Conservation (phyloP, 1,140 invertebrate species). For the Laodelphax striatellus region DNA sequence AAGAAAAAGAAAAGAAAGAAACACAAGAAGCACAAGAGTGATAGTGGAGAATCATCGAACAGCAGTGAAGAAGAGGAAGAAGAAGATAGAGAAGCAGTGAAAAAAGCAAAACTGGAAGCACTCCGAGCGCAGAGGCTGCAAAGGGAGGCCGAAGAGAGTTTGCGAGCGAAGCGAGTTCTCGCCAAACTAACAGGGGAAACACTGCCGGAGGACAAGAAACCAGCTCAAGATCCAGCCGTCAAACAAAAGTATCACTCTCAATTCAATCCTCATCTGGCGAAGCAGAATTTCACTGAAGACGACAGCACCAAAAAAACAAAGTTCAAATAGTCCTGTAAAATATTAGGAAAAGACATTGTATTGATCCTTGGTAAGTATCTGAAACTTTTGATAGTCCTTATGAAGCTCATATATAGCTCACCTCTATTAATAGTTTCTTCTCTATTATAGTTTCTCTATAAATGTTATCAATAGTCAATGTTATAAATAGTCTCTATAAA, state of each 20-base stretch:
- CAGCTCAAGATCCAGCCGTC: slow-evolving; percentile 28
- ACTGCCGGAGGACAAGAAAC: slow-evolving; percentile 20
- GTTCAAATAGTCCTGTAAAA: no score
- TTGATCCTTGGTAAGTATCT: no score
- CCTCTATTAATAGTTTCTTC: no score
- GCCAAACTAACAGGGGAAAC: slow-evolving; percentile 45
- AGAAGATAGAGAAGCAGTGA: slow-evolving; percentile 16
- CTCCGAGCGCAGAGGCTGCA: slow-evolving; percentile 67
- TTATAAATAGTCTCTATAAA: no score
- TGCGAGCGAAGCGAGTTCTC: slow-evolving; percentile 55
- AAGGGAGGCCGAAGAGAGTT: slow-evolving; percentile 65
- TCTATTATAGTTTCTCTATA: no score
- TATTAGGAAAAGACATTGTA: no score
- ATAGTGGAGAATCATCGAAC: slow-evolving; percentile 22
- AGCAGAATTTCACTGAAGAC: slow-evolving; percentile 48
- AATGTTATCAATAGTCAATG: no score
- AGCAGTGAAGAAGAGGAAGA: no score
- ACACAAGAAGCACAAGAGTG: slow-evolving; percentile 25
- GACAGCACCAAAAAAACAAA: background rate
- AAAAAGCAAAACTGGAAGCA: slow-evolving; percentile 47
- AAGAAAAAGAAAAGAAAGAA: slow-evolving; percentile 26
- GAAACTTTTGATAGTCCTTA: no score
- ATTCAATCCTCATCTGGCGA: slow-evolving; percentile 79
- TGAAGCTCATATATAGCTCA: no score
- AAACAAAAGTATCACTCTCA: slow-evolving; percentile 82